A percentile compares a stretch with the other conserved stretches of the same genome.
phyloP scores from a whole-genome alignment of 1,140 invertebrate genomes.

The Paraescarpia echinospica region DNA sequence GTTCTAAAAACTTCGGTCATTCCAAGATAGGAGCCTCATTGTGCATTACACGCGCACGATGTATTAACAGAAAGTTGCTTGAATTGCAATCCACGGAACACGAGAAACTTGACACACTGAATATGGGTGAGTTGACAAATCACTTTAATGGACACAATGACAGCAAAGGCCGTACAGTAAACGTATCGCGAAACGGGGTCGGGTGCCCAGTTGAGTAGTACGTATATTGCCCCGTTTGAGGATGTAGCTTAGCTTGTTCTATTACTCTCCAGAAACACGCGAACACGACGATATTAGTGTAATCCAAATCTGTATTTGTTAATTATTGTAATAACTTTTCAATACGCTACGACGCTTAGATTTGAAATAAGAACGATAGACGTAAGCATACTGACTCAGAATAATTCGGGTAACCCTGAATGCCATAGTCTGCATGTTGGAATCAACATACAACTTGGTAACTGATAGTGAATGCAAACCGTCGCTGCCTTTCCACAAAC shows the following conservation, averaged over 20 bases:
- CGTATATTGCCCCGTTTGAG: background rate
- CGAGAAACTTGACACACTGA: background rate
- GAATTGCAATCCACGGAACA: background rate
- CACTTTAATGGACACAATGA: background rate
- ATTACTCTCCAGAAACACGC: background rate
- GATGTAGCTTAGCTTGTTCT: background rate
- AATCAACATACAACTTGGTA: too few relatives aligned
- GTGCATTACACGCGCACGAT: too few relatives aligned
- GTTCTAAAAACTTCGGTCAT: too few relatives aligned
- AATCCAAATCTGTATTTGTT: background rate
- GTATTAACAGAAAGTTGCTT: background rate
- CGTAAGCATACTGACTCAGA: background rate
- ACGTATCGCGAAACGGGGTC: background rate
- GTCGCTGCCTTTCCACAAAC: background rate
- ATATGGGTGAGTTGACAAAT: background rate
- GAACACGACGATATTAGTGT: background rate
- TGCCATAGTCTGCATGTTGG: too few relatives aligned
- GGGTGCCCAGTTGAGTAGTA: background rate
- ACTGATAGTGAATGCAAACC: background rate
- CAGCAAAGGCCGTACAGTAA: too few relatives aligned
- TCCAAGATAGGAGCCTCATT: too few relatives aligned
- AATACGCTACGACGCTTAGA: background rate
- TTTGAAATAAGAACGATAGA: background rate
- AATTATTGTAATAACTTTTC: background rate
- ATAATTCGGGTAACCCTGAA: too few relatives aligned